Conservation (phyloP, 2,113 vertebrate genomes). For the Lanius collurio region DNA sequence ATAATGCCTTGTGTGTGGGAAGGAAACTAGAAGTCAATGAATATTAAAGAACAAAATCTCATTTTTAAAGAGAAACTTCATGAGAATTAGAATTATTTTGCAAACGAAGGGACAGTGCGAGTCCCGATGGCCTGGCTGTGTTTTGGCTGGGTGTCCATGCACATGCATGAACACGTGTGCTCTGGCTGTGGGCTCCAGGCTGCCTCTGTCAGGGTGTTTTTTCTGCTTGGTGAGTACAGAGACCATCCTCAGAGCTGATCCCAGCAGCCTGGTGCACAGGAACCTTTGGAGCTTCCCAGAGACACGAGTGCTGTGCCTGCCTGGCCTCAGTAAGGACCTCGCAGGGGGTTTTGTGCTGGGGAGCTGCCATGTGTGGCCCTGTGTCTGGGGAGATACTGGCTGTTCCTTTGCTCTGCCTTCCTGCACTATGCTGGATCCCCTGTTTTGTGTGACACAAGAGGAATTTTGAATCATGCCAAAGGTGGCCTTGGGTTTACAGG, state of each 20-base stretch:
- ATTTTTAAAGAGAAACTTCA: constrained; percentile 66
- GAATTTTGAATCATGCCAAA: not conserved
- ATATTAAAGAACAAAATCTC: constrained; percentile 76
- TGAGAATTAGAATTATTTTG: constrained; percentile 52
- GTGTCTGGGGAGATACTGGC: not conserved
- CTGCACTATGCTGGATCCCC: not conserved
- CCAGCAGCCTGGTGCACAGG: not conserved
- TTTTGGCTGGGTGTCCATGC: not conserved
- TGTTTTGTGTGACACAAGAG: not conserved
- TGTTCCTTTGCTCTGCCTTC: not conserved
- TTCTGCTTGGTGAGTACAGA: not conserved
- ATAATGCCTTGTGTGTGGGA: constrained; percentile 74
- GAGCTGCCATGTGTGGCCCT: not conserved
- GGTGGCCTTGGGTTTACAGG: rapidly evolving
- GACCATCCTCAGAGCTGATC: not conserved
- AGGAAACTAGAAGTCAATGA: constrained; percentile 73
- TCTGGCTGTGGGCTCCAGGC: not conserved
- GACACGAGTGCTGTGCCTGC: not conserved
- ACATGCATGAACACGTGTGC: rapidly evolving
- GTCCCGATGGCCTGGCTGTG: not conserved
- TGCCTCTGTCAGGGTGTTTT: not conserved
- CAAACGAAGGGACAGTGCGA: not conserved
- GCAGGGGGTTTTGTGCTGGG: not conserved
- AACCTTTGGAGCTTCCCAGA: not conserved
- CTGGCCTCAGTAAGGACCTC: not conserved